Base-by-base conservation (phyloP, 2,888 invertebrate species). In the Stenolophus ochropezus region DNA sequence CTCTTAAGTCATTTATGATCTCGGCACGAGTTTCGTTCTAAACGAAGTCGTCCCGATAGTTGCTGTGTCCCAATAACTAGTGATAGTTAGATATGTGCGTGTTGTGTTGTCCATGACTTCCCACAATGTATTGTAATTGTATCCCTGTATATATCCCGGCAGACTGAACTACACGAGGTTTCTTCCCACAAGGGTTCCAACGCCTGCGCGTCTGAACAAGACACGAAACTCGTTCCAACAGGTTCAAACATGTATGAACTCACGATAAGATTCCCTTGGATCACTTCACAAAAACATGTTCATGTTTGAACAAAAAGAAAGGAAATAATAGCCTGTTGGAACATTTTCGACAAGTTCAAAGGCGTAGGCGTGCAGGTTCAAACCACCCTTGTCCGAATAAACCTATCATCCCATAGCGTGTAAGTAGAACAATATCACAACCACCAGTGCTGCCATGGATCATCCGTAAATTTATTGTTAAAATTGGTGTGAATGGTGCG, bases 41-140 rank as follows among this genome's bases (percentile, higher is more conserved):
- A 42, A 42, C 33, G 33, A 42, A 42, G 79, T 69, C 71, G 8
- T 84, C 84, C 84, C 83, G 82, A 85, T 81, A 84, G 86, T 88
- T 89, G 89, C 89, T 89, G 89, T 89, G 89, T 88, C 89, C 89
- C 89, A 89, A 89, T 88, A 88, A 88, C 86, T 88, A 88, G 87
- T 88, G 86, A 87, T 88, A 87, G 27, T 51, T 79, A 79, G 79
- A 53, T 79, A 79, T 79, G 79, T 79, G 79, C 69, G 69, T 79
- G 79, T 79, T 73, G 73, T 73, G 51, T 73, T 73, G 73, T 73
- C 73, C 51, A 16, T 42, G 33, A 42, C 33, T 42, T 42, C 33
- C 33, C 33, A 42, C 33, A 42, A 11, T 42, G 33, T 42, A 42
- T 42, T 42, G 53, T 53, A 53, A 53, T 53, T 20, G 53, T 42